Conservation (phyloP, 2,888 invertebrate species). For the Synanthedon formicaeformis region DNA sequence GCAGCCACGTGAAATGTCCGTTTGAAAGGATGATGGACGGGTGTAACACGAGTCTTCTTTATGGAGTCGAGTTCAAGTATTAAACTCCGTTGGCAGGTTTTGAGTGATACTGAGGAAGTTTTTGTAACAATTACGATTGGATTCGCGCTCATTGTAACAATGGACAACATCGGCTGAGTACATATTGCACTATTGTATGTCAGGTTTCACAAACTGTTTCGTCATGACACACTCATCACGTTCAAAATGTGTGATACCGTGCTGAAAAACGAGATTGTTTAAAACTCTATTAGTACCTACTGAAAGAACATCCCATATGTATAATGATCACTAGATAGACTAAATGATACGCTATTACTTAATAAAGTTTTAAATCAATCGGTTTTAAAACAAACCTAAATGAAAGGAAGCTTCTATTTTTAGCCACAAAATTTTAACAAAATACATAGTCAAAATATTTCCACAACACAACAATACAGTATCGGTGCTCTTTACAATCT, state of each 20-base stretch:
- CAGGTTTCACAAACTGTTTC: slow-evolving; percentile 40
- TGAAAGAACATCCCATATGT: too few relatives aligned
- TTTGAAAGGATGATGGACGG: neutral
- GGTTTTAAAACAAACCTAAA: too few relatives aligned
- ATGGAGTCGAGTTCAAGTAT: neutral
- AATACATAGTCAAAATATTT: too few relatives aligned
- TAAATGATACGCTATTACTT: too few relatives aligned
- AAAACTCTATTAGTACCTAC: neutral
- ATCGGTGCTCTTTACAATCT: too few relatives aligned
- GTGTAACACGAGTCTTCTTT: neutral
- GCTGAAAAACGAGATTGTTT: neutral
- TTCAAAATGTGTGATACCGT: slow-evolving; percentile 4
- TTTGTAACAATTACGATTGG: slow-evolving; percentile 45
- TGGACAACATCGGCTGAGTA: slow-evolving; percentile 37
- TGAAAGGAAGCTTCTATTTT: too few relatives aligned
- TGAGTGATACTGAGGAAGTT: slow-evolving; percentile 16
- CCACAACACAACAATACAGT: too few relatives aligned
- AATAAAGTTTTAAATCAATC: too few relatives aligned
- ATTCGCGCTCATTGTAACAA: slow-evolving; percentile 42
- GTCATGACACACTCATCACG: slow-evolving; percentile 37
- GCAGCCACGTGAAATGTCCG: neutral
- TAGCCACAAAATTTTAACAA: too few relatives aligned
- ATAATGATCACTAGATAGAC: too few relatives aligned
- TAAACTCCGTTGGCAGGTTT: slow-evolving; percentile 3
- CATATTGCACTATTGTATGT: slow-evolving; percentile 39